Conservation (phyloP, 37 sponge, comb jelly and placozoan genomes). For the Cliona cf. orientalis region DNA sequence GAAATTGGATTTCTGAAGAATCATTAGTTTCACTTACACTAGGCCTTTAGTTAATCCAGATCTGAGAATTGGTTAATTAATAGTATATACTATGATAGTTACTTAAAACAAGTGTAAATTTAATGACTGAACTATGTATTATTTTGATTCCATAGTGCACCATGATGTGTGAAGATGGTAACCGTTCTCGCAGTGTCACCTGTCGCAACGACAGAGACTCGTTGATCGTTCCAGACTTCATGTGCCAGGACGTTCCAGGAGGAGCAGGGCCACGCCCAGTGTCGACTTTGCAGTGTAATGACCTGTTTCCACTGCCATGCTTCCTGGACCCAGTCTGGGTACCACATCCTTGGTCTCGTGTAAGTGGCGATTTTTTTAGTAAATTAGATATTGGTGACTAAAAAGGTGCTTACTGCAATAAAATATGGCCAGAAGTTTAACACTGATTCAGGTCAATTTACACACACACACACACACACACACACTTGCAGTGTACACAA, state of each 20-base stretch:
- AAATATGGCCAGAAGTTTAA: no score
- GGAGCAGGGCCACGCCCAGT: neutral
- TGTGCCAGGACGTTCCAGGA: neutral
- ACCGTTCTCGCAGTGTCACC: neutral
- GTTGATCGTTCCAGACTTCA: neutral
- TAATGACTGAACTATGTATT: no score
- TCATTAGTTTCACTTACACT: no score
- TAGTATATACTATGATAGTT: no score
- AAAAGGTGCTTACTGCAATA: no score
- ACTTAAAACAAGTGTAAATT: no score
- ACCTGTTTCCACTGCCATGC: neutral
- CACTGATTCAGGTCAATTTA: no score
- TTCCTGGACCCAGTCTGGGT: conserved; percentile 1
- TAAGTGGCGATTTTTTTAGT: neutral
- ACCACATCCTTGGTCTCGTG: neutral
- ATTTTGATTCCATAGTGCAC: neutral
- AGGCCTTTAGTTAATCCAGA: no score
- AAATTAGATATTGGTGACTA: neutral
- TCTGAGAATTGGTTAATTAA: no score
- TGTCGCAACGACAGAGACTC: neutral
- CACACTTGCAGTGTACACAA: conserved; percentile 4
- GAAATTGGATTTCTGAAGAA: no score
- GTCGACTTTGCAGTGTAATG: neutral
- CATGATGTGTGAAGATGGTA: neutral
- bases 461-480: no score